Base-by-base conservation (phyloP, 2,113 vertebrate genomes). In the Tachycineta bicolor region DNA sequence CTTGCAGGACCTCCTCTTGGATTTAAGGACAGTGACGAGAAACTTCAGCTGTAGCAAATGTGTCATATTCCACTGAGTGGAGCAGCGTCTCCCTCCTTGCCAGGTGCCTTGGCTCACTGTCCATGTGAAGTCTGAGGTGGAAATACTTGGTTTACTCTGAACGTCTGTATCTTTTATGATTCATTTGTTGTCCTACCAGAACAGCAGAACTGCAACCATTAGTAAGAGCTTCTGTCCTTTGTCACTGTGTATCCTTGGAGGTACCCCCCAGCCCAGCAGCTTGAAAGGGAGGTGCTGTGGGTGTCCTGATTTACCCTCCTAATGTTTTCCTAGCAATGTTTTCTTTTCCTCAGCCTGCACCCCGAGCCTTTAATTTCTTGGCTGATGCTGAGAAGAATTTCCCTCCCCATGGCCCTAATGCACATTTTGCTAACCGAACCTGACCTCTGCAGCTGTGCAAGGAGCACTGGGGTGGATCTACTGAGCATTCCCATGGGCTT, bases 231-330 rank as follows among this genome's bases (percentile, higher is more conserved):
- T 67, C 44, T 81, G 63, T 77, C 43, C 58, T 62, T 68, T 68
- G 69, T 53, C 26, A 20, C 34, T 60, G 20, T 4, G 43, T 33
- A 14, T 73, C 41, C 31, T 65, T 44, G 31, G n/a, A 81, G 16
- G 26, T n/a, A 11, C 5, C 14, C 14, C 2, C 0, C 14, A 31
- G 65, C 50, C 8, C 16, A 9, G 33, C 23, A 22, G 65, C 52
- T 29, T 74, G 33, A 25, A 50, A 59, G 52, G 37, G 70, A 78
- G 14, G 19, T 58, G 28, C 46, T 69, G 8, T 10, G 28, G 5
- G 5, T 58, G 43, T 68, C 78, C 44, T 18, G 3, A 25, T 26
- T 34, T 12, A 7, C 14, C 9, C 15, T 58, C 11, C 11, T 23
- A 10, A 4, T 62, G 7, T 43, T 76, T 80, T 49, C 41, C 60